phyloP scores from a whole-genome alignment of 2,888 invertebrate genomes.

The Drosophila cracens region DNA sequence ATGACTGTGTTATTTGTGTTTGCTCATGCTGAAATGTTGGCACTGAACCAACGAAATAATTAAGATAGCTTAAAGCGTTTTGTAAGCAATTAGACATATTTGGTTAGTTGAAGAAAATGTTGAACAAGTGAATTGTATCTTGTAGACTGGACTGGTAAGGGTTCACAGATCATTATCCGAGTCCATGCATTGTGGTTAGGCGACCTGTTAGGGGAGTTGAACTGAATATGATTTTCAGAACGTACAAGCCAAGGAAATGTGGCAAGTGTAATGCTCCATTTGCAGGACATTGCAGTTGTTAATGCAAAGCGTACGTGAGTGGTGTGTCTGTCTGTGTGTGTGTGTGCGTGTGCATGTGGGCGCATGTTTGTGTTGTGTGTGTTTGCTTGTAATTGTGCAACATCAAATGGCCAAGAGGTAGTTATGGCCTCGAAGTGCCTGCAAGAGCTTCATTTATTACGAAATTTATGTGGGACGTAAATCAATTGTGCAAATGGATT shows the following conservation, averaged over 20 bases:
- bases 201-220: not conserved
- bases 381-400: slow-evolving; percentile 18
- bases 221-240: slow-evolving; percentile 25
- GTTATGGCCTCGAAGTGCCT: slow-evolving; percentile 46
- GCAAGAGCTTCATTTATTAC: slow-evolving; percentile 75
- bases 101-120: not conserved
- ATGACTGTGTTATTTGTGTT: not conserved
- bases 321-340: not conserved
- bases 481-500: slow-evolving; percentile 82
- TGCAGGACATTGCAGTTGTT: slow-evolving; percentile 58
- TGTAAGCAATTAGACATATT: not conserved
- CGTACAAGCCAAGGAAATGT: slow-evolving; percentile 33
- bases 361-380: slow-evolving; percentile 13
- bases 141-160: not conserved
- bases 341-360: slow-evolving; percentile 11
- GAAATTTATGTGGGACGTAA: slow-evolving; percentile 77
- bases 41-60: not conserved
- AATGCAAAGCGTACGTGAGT: slow-evolving; percentile 58
- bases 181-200: not conserved
- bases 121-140: not conserved
- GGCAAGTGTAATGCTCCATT: slow-evolving; percentile 37
- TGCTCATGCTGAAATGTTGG: not conserved
- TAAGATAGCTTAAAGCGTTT: not conserved
- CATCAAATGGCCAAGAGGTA: slow-evolving; percentile 47
- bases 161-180: not conserved